A percentile compares a stretch with the other conserved stretches of the same genome.
Evolutionary conservation across 1,140 invertebrate genomes (phyloP).

Genomic region (Drosophila paulistorum): DNA sequence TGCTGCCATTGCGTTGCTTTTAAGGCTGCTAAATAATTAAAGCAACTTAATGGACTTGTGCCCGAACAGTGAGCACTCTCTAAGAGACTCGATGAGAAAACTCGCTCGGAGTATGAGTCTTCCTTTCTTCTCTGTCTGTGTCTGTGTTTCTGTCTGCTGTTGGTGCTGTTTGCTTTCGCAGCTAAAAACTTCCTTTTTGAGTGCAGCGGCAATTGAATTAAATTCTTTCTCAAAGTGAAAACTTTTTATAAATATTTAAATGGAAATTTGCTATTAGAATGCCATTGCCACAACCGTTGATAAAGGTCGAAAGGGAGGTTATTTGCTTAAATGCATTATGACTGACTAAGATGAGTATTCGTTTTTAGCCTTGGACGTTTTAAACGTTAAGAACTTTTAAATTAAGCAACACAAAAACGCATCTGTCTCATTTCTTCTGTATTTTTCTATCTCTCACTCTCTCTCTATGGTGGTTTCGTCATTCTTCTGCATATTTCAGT

Average conservation of each 20-base stretch:
- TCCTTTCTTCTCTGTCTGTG: constrained; percentile 14
- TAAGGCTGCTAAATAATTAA: constrained; percentile 79
- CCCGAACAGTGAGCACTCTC: constrained; percentile 30
- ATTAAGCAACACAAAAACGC: constrained; percentile 41
- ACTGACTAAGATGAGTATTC: not conserved
- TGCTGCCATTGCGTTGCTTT: constrained; percentile 58
- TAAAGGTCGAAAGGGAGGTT: not conserved
- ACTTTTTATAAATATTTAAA: constrained; percentile 63
- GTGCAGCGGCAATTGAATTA: constrained; percentile 77
- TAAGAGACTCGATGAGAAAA: not conserved
- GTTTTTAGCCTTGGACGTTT: not conserved
- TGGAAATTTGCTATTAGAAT: constrained; percentile 57
- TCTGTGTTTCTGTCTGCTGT: constrained; percentile 12
- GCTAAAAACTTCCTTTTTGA: constrained; percentile 63
- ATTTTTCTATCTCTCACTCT: constrained; percentile 27
- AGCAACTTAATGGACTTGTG: constrained; percentile 73
- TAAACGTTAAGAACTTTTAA: constrained; percentile 42
- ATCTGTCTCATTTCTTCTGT: constrained; percentile 16
- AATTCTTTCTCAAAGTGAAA: constrained; percentile 68
- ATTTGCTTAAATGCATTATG: not conserved
- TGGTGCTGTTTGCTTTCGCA: not conserved
- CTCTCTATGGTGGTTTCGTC: constrained; percentile 34
- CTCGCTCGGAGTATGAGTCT: not conserved
- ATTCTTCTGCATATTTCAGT: constrained; percentile 67
- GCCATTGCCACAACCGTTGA: constrained; percentile 6